Evolutionary conservation across 1,140 invertebrate genomes (phyloP).

Genomic region (Drosophila equinoxialis): DNA sequence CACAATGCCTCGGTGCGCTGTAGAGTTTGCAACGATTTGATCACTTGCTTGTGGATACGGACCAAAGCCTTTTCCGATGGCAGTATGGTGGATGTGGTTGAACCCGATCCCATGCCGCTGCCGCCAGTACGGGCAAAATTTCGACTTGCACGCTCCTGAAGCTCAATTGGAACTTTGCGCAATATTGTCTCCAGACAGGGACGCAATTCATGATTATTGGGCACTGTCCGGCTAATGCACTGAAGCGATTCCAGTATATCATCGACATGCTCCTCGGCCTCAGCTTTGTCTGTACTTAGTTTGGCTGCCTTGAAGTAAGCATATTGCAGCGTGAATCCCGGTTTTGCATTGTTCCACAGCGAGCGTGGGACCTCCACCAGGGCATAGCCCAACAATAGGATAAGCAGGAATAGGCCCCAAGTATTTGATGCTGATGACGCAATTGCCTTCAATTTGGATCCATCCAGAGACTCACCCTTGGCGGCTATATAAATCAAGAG

Average conservation of each 20-base stretch:
- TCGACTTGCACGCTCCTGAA: constrained; percentile 84
- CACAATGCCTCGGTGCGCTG: constrained; percentile 97
- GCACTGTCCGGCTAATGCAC: constrained; percentile 87
- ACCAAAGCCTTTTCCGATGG: constrained; percentile 92
- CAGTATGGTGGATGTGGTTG: constrained; percentile 87
- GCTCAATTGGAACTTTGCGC: constrained; percentile 91
- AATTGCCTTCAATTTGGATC: constrained; percentile 97
- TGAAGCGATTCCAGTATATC: constrained; percentile 95
- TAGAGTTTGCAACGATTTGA: constrained; percentile 93
- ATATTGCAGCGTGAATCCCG: constrained; percentile 92
- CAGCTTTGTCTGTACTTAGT: constrained; percentile 97
- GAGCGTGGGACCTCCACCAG: constrained; percentile 97
- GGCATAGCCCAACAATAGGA: constrained; percentile 97
- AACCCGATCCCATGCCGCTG: constrained; percentile 83
- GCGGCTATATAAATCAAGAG: constrained; percentile 97
- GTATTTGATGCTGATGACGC: constrained; percentile 99
- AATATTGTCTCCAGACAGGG: constrained; percentile 93
- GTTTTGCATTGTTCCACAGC: constrained; percentile 93
- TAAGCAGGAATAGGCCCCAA: constrained; percentile 98
- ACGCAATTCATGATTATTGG: constrained; percentile 87
- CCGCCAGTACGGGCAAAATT: constrained; percentile 88
- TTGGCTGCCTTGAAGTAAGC: constrained; percentile 99
- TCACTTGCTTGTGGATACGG: constrained; percentile 91
- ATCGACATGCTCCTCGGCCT: constrained; percentile 97
- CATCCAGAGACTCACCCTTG: constrained; percentile 94